Percentiles rank a stretch among this genome's conserved stretches.
These are phyloP conservation scores for Diarsia mendica DNA, from an alignment of 2,888 invertebrate species.

Conservation along the genomic window DNA sequence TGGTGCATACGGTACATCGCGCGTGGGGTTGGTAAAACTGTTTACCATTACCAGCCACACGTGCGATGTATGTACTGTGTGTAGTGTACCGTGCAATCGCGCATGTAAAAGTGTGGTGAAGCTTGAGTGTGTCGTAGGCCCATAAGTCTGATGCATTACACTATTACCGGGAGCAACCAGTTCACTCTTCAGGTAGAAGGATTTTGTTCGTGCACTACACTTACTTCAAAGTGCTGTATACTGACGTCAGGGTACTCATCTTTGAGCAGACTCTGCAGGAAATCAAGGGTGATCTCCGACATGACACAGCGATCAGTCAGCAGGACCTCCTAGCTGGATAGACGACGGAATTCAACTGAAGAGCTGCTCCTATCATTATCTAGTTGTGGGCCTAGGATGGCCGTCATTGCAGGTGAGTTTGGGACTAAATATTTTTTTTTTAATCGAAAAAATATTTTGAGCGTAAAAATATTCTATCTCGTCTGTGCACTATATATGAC, in stretches of 20 bases:
- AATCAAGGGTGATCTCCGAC: slow-evolving; percentile 88
- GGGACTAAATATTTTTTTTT: slow-evolving; percentile 16
- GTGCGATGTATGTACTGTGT: no score
- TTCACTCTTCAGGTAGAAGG: background rate
- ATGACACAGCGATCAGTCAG: slow-evolving; percentile 65
- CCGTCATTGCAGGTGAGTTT: slow-evolving; percentile 3
- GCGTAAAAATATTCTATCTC: background rate
- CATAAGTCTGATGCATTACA: no score
- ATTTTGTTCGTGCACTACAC: slow-evolving; percentile 57
- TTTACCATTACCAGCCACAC: no score
- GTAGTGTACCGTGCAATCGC: no score
- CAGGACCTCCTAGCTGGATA: slow-evolving; percentile 39
- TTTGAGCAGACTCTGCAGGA: slow-evolving; percentile 89
- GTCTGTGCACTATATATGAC: background rate
- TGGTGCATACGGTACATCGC: no score
- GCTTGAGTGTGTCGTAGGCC: no score
- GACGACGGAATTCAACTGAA: slow-evolving; percentile 38
- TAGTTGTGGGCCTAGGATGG: slow-evolving; percentile 30
- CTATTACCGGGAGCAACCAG: background rate
- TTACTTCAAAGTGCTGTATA: slow-evolving; percentile 89
- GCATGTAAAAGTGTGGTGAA: no score
- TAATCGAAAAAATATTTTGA: background rate
- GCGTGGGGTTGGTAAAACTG: no score
- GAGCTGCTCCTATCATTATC: slow-evolving; percentile 42
- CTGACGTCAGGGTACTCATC: slow-evolving; percentile 90